Base-by-base conservation (phyloP, 2,113 vertebrate species). In the Sisor rabdophorus region DNA sequence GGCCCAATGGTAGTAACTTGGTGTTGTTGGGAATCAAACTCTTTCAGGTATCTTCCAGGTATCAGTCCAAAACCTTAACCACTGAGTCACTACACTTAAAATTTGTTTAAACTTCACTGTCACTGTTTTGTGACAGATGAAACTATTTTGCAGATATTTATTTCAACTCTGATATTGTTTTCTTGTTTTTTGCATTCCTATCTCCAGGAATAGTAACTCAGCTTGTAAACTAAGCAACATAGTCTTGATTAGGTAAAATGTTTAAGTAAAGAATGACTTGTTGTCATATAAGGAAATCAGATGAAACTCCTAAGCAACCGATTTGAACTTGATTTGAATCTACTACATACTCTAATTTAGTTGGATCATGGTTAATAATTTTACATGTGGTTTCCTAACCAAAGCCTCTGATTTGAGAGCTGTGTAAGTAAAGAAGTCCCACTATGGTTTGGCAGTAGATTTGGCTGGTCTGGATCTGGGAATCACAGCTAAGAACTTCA, bases 341-440 rank as follows among this genome's bases (percentile, higher is more conserved):
- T 65, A 73, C 30, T 76, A 53, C 47, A 48, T 63, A 40, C 59
- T 71, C 36, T 67, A 56, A 5, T 76, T 58, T 30, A 67, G 30
- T 56, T 76, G 47, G 48, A 54, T 71, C 68, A 36, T 75, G 40
- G 52, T 54, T 80, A 67, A 75, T 68, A 61, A 65, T 68, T 48
- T 19, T 48, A 30, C 24, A 55, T 56, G 59, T 71, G 55, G 47
- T 67, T 78, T 24, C 64, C 32, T 44, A 19, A 61, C 76, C 79
- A 83, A 76, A 73, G 67, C 58, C 76, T 78, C 32, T 7, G 30
- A 12, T 52, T 48, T 52, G n/a, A 63, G 73, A 71, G 68, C 55
- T 71, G 69, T 68, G 48, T 55, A 61, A 76, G 76, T 70, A 79
- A 83, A 79, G 75, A 81, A 68, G 78, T 80, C 79, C 82, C 76